phyloP scores from a whole-genome alignment of 64 coral and sea anemone species.

The Montipora capricornis region DNA sequence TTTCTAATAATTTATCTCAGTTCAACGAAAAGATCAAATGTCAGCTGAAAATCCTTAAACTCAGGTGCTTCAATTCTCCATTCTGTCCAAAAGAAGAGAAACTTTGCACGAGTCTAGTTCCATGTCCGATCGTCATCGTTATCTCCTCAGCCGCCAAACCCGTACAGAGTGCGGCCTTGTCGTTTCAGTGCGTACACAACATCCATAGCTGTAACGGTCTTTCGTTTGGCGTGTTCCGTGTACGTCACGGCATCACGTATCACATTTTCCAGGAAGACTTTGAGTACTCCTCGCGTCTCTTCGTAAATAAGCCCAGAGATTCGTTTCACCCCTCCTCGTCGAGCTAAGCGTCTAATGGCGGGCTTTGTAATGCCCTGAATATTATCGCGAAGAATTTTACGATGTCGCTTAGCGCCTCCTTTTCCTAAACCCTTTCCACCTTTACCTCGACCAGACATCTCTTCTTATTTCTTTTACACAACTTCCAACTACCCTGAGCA shows the following conservation, averaged over 20 bases:
- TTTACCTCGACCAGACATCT: constrained; percentile 73
- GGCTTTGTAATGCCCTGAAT: constrained; percentile 75
- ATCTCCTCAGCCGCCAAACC: constrained; percentile 56
- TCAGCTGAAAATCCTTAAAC: too few relatives aligned
- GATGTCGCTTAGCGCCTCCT: constrained; percentile 72
- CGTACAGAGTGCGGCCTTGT: constrained; percentile 75
- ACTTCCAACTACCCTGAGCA: background rate
- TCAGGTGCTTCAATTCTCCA: background rate
- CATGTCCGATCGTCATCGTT: too few relatives aligned
- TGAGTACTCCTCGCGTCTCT: constrained; percentile 73
- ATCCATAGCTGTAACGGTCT: constrained; percentile 77
- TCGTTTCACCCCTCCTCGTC: constrained; percentile 65
- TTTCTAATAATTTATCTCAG: too few relatives aligned
- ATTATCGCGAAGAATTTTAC: constrained; percentile 73
- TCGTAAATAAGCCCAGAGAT: constrained; percentile 77
- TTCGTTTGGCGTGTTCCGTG: constrained; percentile 80
- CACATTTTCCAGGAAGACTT: constrained; percentile 69
- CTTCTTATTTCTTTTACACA: background rate
- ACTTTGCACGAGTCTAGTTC: background rate
- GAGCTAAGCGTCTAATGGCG: constrained; percentile 67
- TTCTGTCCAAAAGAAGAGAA: background rate
- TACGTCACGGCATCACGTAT: constrained; percentile 75
- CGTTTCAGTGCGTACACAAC: constrained; percentile 82
- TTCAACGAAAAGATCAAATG: too few relatives aligned
- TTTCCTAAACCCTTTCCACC: constrained; percentile 75